A percentile compares a stretch with the other conserved stretches of the same genome.
phyloP scores from a whole-genome alignment of 2,888 invertebrate species.

The Sminthurinus aureus region DNA sequence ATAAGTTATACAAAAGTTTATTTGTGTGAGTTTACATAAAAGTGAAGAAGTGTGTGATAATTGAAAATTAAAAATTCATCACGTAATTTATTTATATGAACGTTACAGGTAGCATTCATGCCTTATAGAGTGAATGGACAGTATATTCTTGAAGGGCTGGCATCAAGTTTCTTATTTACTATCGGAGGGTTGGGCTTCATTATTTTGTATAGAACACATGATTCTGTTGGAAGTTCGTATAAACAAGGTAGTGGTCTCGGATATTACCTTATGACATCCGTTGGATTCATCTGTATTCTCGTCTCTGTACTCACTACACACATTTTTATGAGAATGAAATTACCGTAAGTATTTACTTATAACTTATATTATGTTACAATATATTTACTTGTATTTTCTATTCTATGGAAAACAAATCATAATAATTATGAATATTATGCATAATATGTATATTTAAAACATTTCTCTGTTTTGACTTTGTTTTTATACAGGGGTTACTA shows the following conservation, averaged over 20 bases:
- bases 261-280: slow-evolving; percentile 84
- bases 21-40: too few species aligned
- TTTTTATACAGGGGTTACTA: slow-evolving; percentile 56
- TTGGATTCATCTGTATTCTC: slow-evolving; percentile 90
- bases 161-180: slow-evolving; percentile 96
- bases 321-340: slow-evolving; percentile 98
- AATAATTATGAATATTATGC: too few species aligned
- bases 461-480: too few species aligned
- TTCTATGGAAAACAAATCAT: too few species aligned
- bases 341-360: slow-evolving; percentile 78
- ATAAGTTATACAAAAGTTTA: too few species aligned
- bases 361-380: too few species aligned
- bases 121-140: slow-evolving; percentile 98
- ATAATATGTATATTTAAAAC: too few species aligned
- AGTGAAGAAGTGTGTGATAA: neutral
- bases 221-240: slow-evolving; percentile 61
- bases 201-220: slow-evolving; percentile 92
- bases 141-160: slow-evolving; percentile 99
- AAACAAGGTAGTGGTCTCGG: slow-evolving; percentile 90
- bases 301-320: slow-evolving; percentile 96
- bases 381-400: too few species aligned
- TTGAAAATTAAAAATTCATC: slow-evolving; percentile 35
- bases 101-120: slow-evolving; percentile 90
- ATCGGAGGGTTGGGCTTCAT: slow-evolving; percentile 81
- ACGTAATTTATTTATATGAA: slow-evolving; percentile 33